A percentile compares a stretch with the other conserved stretches of the same genome.
phyloP scores from a whole-genome alignment of 2,797 vertebrate genomes.

The Sciurus carolinensis region DNA sequence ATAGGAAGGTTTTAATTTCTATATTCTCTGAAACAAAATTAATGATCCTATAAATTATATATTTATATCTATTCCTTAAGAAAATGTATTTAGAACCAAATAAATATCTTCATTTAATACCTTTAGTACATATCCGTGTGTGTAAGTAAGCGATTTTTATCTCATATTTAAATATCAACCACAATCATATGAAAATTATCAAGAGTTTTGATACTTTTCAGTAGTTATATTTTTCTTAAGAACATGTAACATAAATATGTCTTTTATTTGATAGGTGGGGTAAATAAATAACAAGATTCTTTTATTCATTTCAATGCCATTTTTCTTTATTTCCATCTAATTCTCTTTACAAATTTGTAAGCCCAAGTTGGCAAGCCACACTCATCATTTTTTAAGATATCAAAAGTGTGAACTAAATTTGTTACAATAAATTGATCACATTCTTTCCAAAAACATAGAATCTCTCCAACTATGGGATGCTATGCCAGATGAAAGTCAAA shows the following conservation, averaged over 20 bases:
- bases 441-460: background rate
- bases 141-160: slow-evolving; percentile 1
- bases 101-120: background rate
- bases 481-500: background rate
- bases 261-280: background rate
- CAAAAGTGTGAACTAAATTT: background rate
- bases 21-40: slow-evolving; percentile 37
- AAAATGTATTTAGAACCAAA: slow-evolving; percentile 46
- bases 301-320: background rate
- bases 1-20: background rate
- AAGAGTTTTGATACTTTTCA: background rate
- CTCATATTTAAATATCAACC: slow-evolving; percentile 47
- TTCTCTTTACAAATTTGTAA: slow-evolving; percentile 26
- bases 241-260: background rate
- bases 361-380: background rate
- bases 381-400: background rate
- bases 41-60: slow-evolving; percentile 42
- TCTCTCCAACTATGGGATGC: background rate
- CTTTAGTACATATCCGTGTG: background rate
- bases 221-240: background rate
- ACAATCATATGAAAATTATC: slow-evolving; percentile 22
- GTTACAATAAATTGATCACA: background rate
- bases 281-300: background rate
- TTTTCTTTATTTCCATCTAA: background rate
- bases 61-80: slow-evolving; percentile 48